Evolutionary conservation across 2,797 vertebrate genomes (phyloP), one percentile per base, ranked within the genome.

Genomic region (Coracias cyanogaster): DNA sequence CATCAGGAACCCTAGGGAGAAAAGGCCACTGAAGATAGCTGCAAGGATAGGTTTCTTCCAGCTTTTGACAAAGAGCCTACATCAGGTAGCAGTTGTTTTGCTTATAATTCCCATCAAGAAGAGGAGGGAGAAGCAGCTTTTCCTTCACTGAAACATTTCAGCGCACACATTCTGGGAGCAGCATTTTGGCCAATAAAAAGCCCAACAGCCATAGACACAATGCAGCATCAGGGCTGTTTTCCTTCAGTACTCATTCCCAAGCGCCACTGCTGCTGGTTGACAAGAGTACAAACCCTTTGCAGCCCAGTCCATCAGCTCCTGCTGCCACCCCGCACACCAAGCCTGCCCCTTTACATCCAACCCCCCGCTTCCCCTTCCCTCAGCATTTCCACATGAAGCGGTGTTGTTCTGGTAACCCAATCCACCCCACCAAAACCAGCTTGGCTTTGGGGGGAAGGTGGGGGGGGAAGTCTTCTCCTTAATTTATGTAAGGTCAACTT

Each of bases 401-500:
- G 35, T 29, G 46, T 46, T 69, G 64, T 80, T 82, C 81, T 83
- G 72, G 86, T 90, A 83, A 89, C 46, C 51, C 77, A 89, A 73
- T 31, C 72, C 69, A 78, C 12, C 17, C 35, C 81, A 48, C 41
- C 51, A 80, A 85, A 92, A 89, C 5, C 37, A 82, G 10, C 77
- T 35, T 35, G 39, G 39, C 25, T 89, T 70, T 16, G 21, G 2
- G 10, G 12, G 16, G 5, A 37, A 37, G 37, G 37, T 37, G 37
- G 22, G 7, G 15, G 3, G 7, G 13, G 13, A 4, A 10, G 39
- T 15, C 67, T 80, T 72, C 77, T 72, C 67, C 46, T 77, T 89
- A 90, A 94, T 81, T 89, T 92, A 77, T 83, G 92, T 60, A 67
- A 46, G 92, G 77, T 82, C 86, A 94, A 3, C 33, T 49, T 90